phyloP scores from a whole-genome alignment of 2,797 vertebrate species.

The Anguilla marmorata region DNA sequence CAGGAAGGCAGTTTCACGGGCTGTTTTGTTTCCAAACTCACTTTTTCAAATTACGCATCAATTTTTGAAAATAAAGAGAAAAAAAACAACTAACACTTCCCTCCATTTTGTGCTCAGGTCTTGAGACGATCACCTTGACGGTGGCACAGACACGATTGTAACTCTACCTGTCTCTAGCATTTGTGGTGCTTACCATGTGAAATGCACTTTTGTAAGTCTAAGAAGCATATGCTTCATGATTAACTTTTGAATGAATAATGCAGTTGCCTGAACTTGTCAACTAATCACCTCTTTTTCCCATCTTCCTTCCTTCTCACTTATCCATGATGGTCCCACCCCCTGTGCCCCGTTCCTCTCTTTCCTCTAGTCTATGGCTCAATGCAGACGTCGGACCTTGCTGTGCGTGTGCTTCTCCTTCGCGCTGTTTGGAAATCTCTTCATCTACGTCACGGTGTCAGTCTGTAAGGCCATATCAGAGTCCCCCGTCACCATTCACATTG shows the following conservation, averaged over 20 bases:
- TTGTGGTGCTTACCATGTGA: too few relatives aligned
- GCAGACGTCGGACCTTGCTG: constrained; percentile 46
- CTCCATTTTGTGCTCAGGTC: too few relatives aligned
- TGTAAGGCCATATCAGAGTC: constrained; percentile 25
- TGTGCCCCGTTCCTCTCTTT: not conserved
- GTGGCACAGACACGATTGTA: too few relatives aligned
- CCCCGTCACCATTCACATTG: not conserved
- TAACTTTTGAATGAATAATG: not conserved
- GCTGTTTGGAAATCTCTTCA: constrained; percentile 48
- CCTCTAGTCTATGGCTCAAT: constrained; percentile 62
- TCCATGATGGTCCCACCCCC: not conserved
- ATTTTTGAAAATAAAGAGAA: too few relatives aligned
- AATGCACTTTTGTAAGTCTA: too few relatives aligned
- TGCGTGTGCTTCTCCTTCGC: constrained; percentile 57
- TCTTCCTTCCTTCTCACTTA: not conserved
- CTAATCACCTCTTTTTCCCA: not conserved
- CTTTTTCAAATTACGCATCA: too few relatives aligned
- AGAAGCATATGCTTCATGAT: too few relatives aligned
- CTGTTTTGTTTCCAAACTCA: too few relatives aligned
- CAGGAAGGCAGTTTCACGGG: too few relatives aligned
- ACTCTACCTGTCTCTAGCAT: too few relatives aligned
- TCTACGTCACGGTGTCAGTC: constrained; percentile 35
- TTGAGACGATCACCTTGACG: too few relatives aligned
- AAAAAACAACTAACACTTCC: too few relatives aligned
- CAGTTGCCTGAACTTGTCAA: not conserved